Conservation (phyloP, 1,140 invertebrate genomes). For the Rhopalosiphum maidis region DNA sequence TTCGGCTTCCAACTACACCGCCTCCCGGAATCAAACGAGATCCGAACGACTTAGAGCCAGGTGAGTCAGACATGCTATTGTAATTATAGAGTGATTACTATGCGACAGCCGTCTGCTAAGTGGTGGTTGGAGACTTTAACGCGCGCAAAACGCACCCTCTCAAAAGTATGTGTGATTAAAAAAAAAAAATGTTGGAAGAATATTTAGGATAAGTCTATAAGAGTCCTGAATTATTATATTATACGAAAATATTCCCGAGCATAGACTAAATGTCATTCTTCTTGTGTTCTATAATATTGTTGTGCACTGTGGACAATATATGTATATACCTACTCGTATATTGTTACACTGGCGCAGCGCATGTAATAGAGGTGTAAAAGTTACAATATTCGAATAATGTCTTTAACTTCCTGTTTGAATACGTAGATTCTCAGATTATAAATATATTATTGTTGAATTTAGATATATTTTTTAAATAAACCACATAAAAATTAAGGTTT, state of each 20-base stretch:
- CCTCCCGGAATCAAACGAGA: constrained; percentile 41
- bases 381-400: no score
- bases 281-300: neutral
- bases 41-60: constrained; percentile 47
- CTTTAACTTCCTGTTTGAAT: no score
- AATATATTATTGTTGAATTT: neutral
- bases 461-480: neutral
- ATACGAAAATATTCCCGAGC: neutral
- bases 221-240: neutral
- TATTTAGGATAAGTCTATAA: neutral
- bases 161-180: neutral
- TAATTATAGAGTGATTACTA: neutral
- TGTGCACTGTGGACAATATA: neutral
- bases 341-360: no score
- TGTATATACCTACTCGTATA: no score
- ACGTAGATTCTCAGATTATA: neutral
- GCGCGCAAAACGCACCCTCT: neutral
- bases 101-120: neutral
- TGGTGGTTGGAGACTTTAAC: neutral
- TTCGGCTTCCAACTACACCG: constrained; percentile 29
- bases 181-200: no score
- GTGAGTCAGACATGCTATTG: neutral
- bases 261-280: neutral
- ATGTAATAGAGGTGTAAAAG: no score
- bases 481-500: neutral